These are phyloP conservation scores for Tapirus indicus DNA, from an alignment of 2,797 vertebrate species.

Conservation along the genomic window DNA sequence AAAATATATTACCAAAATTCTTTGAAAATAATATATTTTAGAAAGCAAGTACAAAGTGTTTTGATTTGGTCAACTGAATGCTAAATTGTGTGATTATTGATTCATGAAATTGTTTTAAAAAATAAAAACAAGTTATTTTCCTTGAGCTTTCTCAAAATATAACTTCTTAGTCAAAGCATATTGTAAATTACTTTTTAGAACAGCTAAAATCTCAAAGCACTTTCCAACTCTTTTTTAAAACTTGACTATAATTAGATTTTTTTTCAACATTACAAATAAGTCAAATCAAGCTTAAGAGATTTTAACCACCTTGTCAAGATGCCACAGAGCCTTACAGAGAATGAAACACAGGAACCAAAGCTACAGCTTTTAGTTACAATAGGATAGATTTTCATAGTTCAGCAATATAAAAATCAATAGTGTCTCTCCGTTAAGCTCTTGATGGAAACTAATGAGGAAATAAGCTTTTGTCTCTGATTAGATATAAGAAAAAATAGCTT, in stretches of 20 bases:
- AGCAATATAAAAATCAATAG: constrained; percentile 50
- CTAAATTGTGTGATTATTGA: neutral
- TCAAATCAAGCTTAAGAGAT: constrained; percentile 13
- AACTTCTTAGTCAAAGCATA: constrained; percentile 18
- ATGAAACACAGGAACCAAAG: neutral
- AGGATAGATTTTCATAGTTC: constrained; percentile 17
- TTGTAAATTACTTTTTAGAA: neutral
- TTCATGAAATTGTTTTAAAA: neutral
- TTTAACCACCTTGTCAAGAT: constrained; percentile 41
- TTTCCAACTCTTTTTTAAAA: constrained; percentile 65
- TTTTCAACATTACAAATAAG: constrained; percentile 1
- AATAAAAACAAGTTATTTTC: neutral
- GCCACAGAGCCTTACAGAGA: neutral
- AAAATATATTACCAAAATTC: constrained; percentile 32
- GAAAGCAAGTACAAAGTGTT: neutral
- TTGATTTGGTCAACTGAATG: neutral
- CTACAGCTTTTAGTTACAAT: constrained; percentile 13
- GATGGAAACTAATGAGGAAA: constrained; percentile 30
- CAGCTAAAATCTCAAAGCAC: neutral
- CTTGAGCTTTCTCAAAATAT: neutral
- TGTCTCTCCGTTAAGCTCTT: neutral
- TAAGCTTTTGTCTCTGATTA: neutral
- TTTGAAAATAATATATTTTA: constrained; percentile 41
- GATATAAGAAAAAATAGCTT: constrained; percentile 17
- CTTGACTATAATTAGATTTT: neutral